phyloP scores from a whole-genome alignment of 2,797 vertebrate genomes.

The Cetoscarus ocellatus region DNA sequence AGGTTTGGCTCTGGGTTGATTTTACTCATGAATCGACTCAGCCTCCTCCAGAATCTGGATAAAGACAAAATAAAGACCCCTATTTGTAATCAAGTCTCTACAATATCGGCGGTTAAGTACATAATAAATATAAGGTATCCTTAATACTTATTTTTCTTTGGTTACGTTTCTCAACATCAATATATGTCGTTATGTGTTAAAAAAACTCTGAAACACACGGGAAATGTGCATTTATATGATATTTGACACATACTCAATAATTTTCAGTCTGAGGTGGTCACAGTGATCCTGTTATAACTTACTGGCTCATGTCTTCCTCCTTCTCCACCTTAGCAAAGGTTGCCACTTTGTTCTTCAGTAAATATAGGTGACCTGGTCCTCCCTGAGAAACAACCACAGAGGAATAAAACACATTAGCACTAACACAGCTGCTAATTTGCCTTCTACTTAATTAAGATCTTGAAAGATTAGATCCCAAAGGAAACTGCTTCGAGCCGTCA shows the following conservation, averaged over 20 bases:
- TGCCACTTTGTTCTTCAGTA: conserved; percentile 98
- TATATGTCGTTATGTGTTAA: no score
- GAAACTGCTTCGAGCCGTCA: not conserved
- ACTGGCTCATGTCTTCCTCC: conserved; percentile 99
- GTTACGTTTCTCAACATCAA: no score
- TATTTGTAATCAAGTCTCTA: no score
- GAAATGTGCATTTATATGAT: no score
- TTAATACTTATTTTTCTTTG: no score
- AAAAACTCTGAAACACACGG: no score
- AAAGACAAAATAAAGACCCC: conserved; percentile 17
- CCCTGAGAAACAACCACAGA: conserved; percentile 83
- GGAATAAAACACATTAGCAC: conserved; percentile 10
- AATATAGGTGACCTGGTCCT: conserved; percentile 95
- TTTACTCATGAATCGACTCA: conserved; percentile 98
- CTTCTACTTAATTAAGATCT: conserved; percentile 12
- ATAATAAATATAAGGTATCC: no score
- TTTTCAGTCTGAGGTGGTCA: not conserved
- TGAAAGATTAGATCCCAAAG: conserved; percentile 4
- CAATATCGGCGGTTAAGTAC: no score
- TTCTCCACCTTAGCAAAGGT: conserved; percentile 99
- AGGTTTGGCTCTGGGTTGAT: conserved; percentile 96
- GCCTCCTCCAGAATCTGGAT: conserved; percentile 95
- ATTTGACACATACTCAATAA: not conserved
- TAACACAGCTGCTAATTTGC: conserved; percentile 6
- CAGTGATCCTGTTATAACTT: conserved; percentile 72